phyloP scores from a whole-genome alignment of 2,797 vertebrate species.

The Geotrypetes seraphini region DNA sequence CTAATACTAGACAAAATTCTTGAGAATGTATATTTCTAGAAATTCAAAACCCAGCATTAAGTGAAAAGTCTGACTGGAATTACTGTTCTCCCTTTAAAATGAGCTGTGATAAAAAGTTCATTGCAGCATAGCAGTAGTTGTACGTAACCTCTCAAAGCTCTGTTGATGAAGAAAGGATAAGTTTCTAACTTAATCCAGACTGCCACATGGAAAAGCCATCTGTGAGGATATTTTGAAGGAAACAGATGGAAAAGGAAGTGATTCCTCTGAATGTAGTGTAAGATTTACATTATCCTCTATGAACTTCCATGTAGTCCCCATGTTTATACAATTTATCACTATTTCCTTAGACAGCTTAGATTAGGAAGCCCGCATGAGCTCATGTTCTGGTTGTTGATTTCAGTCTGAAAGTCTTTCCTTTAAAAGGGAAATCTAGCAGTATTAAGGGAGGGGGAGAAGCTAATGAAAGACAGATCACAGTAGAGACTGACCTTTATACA shows the following conservation, averaged over 20 bases:
- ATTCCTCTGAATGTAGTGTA: constrained; percentile 50
- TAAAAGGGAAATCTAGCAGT: constrained; percentile 36
- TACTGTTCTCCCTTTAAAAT: background rate
- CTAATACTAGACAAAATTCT: background rate
- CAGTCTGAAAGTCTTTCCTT: constrained; percentile 29
- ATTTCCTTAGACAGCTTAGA: constrained; percentile 53
- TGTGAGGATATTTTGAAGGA: constrained; percentile 57
- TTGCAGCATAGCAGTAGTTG: constrained; percentile 4
- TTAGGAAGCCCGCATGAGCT: constrained; percentile 50
- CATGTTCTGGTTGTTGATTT: constrained; percentile 35
- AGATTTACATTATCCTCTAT: constrained; percentile 67
- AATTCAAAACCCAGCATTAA: constrained; percentile 3
- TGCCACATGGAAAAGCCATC: constrained; percentile 56
- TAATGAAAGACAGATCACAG: constrained; percentile 3
- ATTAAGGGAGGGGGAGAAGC: constrained; percentile 20
- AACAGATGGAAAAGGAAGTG: constrained; percentile 60
- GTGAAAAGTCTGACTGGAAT: constrained; percentile 2
- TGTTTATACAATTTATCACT: constrained; percentile 63
- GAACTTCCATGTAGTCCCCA: constrained; percentile 50
- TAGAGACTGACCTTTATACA: constrained; percentile 6
- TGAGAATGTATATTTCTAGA: background rate
- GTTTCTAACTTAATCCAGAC: constrained; percentile 48
- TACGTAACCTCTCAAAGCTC: constrained; percentile 15
- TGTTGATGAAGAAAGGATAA: constrained; percentile 31
- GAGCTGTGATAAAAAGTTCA: constrained; percentile 4